Evolutionary conservation across 2,888 invertebrate species (phyloP).

Genomic region (Phyllotreta cruciferae): DNA sequence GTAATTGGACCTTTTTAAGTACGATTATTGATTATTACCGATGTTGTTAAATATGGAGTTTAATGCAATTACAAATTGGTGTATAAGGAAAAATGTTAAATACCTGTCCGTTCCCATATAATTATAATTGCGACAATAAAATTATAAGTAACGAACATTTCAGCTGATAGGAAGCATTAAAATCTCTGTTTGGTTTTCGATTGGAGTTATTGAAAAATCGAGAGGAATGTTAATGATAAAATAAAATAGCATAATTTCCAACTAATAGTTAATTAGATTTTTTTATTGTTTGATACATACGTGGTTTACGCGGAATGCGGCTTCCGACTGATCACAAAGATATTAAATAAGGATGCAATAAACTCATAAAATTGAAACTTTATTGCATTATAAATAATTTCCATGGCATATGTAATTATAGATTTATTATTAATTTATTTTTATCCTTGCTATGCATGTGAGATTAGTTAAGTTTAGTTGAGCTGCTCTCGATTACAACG

Average conservation of each 20-base stretch:
- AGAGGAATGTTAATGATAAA: conserved; percentile 9
- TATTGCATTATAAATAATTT: conserved; percentile 16
- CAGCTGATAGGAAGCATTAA: conserved; percentile 4
- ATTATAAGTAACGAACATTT: conserved; percentile 8
- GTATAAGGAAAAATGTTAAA: conserved; percentile 16
- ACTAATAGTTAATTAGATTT: conserved; percentile 11
- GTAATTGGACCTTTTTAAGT: conserved; percentile 6
- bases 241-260: conserved; percentile 11
- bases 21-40: conserved; percentile 1
- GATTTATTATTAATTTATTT: not conserved
- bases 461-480: no score
- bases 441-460: not conserved
- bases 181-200: conserved; percentile 4
- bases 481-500: no score
- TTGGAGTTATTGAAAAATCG: conserved; percentile 2
- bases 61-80: conserved; percentile 14
- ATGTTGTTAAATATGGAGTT: conserved; percentile 2
- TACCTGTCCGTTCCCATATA: conserved; percentile 14
- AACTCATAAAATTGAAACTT: conserved; percentile 9
- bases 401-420: not conserved
- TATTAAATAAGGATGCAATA: conserved; percentile 4
- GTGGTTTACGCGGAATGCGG: conserved; percentile 3
- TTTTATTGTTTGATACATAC: conserved; percentile 2
- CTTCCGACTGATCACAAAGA: conserved; percentile 7
- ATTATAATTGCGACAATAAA: conserved; percentile 9